These are phyloP conservation scores for Quadroppia sp. DNA, from an alignment of 2,888 invertebrate species.

Conservation along the genomic window DNA sequence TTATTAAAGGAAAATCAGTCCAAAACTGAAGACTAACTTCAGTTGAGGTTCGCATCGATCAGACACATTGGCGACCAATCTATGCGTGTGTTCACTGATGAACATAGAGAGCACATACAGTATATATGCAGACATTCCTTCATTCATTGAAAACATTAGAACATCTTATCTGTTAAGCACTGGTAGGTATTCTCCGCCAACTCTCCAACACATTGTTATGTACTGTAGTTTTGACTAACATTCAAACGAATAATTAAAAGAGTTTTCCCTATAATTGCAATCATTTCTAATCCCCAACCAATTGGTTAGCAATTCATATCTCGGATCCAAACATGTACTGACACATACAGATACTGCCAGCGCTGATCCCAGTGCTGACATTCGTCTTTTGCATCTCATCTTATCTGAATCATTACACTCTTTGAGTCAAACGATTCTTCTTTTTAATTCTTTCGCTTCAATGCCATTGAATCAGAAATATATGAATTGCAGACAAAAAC, in stretches of 20 bases:
- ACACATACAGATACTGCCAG: background rate
- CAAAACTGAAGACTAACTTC: background rate
- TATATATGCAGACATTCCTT: background rate
- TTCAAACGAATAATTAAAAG: background rate
- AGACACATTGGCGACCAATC: background rate
- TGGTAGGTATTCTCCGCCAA: background rate
- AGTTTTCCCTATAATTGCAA: background rate
- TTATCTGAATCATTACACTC: constrained; percentile 11
- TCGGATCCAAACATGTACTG: background rate
- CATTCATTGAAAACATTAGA: background rate
- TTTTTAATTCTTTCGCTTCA: background rate
- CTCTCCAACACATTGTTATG: no score
- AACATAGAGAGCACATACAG: background rate
- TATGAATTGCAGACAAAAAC: background rate
- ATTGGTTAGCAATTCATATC: background rate
- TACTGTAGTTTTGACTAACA: background rate
- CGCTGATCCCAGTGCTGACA: background rate
- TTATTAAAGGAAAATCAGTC: constrained; percentile 3
- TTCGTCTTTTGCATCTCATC: constrained; percentile 1
- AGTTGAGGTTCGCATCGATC: background rate
- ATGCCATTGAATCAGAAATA: background rate
- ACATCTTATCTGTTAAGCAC: background rate
- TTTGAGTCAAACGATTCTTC: constrained; percentile 12
- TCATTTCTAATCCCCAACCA: background rate
- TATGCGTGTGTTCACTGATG: background rate